phyloP scores from a whole-genome alignment of 2,113 vertebrate species.

The Pholis gunnellus region DNA sequence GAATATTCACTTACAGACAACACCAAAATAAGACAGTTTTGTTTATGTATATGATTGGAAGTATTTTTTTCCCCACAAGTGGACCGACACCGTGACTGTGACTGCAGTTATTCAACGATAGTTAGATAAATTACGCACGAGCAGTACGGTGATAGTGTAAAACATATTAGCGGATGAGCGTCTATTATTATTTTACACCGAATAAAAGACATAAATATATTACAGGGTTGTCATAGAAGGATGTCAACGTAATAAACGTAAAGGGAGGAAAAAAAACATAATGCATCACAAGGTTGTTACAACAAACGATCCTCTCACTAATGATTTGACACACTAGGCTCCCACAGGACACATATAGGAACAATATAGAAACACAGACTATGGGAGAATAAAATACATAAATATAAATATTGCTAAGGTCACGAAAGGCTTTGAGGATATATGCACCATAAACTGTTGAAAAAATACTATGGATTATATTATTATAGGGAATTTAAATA shows the following conservation, averaged over 20 bases:
- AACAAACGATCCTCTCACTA: constrained; percentile 8
- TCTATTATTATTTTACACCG: background rate
- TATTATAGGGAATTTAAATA: background rate
- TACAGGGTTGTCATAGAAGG: background rate
- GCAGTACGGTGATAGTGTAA: constrained; percentile 25
- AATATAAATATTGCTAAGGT: background rate
- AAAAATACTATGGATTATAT: background rate
- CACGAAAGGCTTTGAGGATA: background rate
- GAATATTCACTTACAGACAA: background rate
- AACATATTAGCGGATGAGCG: background rate
- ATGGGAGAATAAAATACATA: background rate
- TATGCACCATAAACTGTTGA: background rate
- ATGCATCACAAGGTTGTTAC: constrained; percentile 20
- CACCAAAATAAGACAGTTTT: no score
- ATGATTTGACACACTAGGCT: background rate
- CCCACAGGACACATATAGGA: background rate
- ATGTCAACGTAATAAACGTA: background rate
- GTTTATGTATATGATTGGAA: background rate
- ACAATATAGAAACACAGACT: background rate
- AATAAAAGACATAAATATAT: background rate
- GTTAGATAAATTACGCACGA: constrained; percentile 58
- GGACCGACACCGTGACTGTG: constrained; percentile 43
- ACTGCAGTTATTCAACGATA: constrained; percentile 61
- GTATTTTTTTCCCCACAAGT: constrained; percentile 11
- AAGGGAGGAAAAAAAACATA: background rate